These are phyloP conservation scores for Steinernema hermaphroditum DNA, from an alignment of 2,888 invertebrate species.

Conservation along the genomic window DNA sequence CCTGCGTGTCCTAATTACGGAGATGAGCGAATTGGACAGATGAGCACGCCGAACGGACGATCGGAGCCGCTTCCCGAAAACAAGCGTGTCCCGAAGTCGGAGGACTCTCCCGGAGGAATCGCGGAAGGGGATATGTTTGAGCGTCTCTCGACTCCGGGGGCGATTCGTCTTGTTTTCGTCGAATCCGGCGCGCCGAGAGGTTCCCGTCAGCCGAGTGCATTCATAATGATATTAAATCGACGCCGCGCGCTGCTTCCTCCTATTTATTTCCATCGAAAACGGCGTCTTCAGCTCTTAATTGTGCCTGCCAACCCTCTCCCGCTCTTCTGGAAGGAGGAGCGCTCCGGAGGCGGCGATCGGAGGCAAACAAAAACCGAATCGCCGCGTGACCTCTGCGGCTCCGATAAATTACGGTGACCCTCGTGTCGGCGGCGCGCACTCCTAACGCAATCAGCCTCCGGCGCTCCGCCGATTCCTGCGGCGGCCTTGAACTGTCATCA, in stretches of 20 bases:
- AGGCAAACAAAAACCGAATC: no score
- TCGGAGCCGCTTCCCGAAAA: no score
- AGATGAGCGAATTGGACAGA: constrained; percentile 4
- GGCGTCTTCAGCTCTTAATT: no score
- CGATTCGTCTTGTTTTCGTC: constrained; percentile 29
- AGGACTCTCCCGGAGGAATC: no score
- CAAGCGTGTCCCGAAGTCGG: no score
- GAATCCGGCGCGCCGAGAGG: background rate
- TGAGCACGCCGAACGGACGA: constrained; percentile 1
- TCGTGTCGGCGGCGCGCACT: constrained; percentile 4
- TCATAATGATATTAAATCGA: constrained; percentile 15
- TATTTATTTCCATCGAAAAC: no score
- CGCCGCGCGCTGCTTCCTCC: no score
- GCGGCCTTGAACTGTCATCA: constrained; percentile 19
- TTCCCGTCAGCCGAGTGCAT: constrained; percentile 12
- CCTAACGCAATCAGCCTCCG: constrained; percentile 15
- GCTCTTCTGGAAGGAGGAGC: no score
- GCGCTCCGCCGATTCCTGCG: background rate
- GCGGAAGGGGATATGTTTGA: constrained; percentile 7
- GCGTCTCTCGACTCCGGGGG: background rate
- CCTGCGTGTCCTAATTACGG: constrained; percentile 19
- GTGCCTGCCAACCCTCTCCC: no score
- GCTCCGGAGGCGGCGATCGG: no score
- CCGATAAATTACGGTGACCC: constrained; percentile 6
- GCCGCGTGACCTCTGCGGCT: no score